Evolutionary conservation across 35 echinoderm and acorn worm species (phyloP).

Genomic region (Stichopus chloronotus): DNA sequence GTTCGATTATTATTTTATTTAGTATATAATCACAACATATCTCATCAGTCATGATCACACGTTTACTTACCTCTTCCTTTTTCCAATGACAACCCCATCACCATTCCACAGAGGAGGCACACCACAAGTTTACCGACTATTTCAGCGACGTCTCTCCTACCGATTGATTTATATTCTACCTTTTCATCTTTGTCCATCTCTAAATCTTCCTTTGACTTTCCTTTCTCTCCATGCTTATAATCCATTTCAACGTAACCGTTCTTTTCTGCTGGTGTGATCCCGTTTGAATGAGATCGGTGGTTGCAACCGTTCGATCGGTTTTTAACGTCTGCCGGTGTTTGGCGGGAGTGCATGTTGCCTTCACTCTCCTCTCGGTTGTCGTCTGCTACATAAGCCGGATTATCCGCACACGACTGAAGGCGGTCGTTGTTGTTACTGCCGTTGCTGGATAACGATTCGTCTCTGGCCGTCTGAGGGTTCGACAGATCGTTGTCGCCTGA

Average conservation of each 20-base stretch:
- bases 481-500: not conserved
- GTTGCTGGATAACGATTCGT: not conserved
- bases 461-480: not conserved
- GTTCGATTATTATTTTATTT: no score
- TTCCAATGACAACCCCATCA: constrained; percentile 39
- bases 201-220: not conserved
- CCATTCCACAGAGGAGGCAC: constrained; percentile 50
- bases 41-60: no score
- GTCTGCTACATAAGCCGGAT: constrained; percentile 7
- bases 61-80: constrained; percentile 37
- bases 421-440: not conserved
- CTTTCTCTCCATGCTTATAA: not conserved
- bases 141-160: not conserved
- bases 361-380: not conserved
- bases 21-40: no score
- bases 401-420: not conserved
- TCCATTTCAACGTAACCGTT: not conserved
- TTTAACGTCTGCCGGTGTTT: not conserved
- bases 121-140: constrained; percentile 12
- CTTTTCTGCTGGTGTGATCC: not conserved
- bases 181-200: not conserved
- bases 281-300: not conserved
- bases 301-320: not conserved
- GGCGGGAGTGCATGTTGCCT: not conserved
- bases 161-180: not conserved